Base-by-base conservation (phyloP, 2,797 vertebrate genomes). In the Typhlichthys subterraneus region DNA sequence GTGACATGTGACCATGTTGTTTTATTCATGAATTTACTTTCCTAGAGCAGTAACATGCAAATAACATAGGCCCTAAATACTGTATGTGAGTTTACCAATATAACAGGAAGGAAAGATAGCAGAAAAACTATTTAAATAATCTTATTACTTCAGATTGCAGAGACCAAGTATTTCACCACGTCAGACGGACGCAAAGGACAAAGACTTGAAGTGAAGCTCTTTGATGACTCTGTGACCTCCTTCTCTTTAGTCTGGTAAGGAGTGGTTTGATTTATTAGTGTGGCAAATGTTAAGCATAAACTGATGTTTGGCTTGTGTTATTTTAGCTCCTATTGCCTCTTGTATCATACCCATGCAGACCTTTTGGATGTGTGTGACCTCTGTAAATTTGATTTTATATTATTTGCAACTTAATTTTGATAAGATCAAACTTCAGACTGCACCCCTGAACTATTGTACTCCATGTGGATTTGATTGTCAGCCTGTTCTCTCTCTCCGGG, bases 191-290 rank as follows among this genome's bases (percentile, higher is more conserved):
- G 97, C 31, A 94, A 89, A 90, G 97, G 98, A 59, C 97, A 97
- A 85, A 93, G 95, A 46, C 94, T 97, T 86, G 98, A 99, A 91
- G 88, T 95, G 54, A 97, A 93, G 79, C 94, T 99, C 53, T 98
- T 94, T 55, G 97, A 99, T 83, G 95, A 98, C 77, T 95, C 92
- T 0, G 93, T 96, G 71, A 84, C 85, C 6, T 94, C 95, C 65
- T 99, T 99, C 80, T 84, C 93, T 55, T 92, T 99, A 73, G 63
- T 96, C 65, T 97, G 96, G 98, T 99, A 88, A 84, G 87, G 75
- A 72, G 9, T 1, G 38, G 13, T 23, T 15, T 19, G 42, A 1
- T 77, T 70, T 5, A 54, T 66, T 66, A 2, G 70, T 69, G 66
- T 70, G 52, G 55, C 76, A 74, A 75, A 23, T 23, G 23, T 23